Conservation (phyloP, 2,113 vertebrate species). For the Sylvia atricapilla region DNA sequence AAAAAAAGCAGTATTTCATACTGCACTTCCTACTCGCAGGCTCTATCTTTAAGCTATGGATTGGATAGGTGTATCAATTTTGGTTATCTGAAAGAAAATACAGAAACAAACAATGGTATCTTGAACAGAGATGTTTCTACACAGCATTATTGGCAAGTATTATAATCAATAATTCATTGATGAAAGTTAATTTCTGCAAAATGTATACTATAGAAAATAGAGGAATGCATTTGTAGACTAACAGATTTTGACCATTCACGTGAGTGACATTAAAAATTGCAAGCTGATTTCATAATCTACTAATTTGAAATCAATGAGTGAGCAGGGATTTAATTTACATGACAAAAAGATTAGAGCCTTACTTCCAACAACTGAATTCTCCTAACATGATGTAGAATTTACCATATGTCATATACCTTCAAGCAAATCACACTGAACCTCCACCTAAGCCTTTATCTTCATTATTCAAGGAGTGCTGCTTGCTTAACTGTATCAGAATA, state of each 20-base stretch:
- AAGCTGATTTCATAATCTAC: background rate
- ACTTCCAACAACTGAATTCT: background rate
- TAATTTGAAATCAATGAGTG: background rate
- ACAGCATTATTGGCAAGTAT: background rate
- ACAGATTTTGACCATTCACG: background rate
- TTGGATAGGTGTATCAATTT: background rate
- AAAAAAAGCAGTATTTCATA: background rate
- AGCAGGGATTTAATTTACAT: background rate
- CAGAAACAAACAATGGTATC: background rate
- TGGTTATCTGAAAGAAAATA: background rate
- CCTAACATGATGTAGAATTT: background rate
- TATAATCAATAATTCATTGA: background rate
- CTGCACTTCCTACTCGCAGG: background rate
- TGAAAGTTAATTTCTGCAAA: background rate
- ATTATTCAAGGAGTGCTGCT: background rate
- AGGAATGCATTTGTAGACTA: background rate
- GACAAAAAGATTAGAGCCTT: background rate
- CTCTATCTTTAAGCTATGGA: background rate
- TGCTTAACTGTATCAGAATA: background rate
- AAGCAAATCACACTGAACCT: background rate
- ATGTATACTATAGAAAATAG: background rate
- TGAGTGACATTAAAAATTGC: background rate
- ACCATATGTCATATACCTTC: background rate
- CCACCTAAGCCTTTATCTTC: background rate
- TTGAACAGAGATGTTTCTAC: background rate